Conservation (phyloP, 2,797 vertebrate species). For the Rhabdophis nuchalis region DNA sequence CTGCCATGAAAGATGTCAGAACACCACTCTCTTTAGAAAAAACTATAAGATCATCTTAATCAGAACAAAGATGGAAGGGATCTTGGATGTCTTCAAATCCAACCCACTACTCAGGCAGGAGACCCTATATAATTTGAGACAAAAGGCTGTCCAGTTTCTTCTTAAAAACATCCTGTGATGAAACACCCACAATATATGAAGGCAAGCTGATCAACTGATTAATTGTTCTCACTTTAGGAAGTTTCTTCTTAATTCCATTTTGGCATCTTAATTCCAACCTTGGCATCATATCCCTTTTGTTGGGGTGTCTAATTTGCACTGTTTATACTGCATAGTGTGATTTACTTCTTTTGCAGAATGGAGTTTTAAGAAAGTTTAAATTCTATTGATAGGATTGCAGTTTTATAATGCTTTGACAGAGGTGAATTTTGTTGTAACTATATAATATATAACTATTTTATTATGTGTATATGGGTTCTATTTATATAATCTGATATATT, state of each 20-base stretch:
- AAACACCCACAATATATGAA: not conserved
- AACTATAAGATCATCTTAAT: conserved; percentile 18
- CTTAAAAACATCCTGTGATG: not conserved
- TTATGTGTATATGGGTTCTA: not conserved
- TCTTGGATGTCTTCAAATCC: too few species aligned
- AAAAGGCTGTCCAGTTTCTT: too few species aligned
- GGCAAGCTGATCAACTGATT: too few species aligned
- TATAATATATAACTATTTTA: not conserved
- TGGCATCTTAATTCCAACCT: not conserved
- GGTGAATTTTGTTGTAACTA: conserved; percentile 9
- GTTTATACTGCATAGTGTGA: conserved; percentile 26
- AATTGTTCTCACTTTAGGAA: too few species aligned
- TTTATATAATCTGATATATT: not conserved
- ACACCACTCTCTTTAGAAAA: conserved; percentile 8
- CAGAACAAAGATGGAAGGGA: too few species aligned
- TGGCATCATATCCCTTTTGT: conserved; percentile 47
- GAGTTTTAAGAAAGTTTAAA: not conserved
- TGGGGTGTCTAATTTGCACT: conserved; percentile 23
- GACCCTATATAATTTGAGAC: not conserved
- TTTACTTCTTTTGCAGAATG: not conserved
- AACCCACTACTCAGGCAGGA: too few species aligned
- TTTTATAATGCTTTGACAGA: conserved; percentile 31
- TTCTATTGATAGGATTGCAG: conserved; percentile 14
- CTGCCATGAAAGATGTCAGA: conserved; percentile 22
- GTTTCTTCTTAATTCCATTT: too few species aligned